Base-by-base conservation (phyloP, 1,140 invertebrate species). In the Polyergus mexicanus region DNA sequence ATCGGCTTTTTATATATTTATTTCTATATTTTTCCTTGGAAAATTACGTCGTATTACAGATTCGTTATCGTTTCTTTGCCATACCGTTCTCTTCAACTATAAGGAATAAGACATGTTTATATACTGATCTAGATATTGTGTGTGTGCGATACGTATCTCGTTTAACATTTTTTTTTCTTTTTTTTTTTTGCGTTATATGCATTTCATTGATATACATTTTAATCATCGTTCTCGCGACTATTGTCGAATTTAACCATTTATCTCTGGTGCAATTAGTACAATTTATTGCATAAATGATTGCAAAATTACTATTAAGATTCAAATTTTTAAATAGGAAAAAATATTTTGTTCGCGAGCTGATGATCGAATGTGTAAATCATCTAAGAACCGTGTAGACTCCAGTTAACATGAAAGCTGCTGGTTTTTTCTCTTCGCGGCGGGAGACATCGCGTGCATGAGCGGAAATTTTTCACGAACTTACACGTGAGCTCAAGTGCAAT, bases 401-500 rank as follows among this genome's bases (percentile, higher is more conserved):
- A 35, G 35, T 69, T 58, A 60, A 60, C 38, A 47, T 19, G 19
- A 58, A 25, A 56, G 11, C 8, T 8, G 47, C 19, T 56, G 47
- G 32, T 69, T 25, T 47, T 63, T 35, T 5, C 47, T 35, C 7
- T 56, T 51, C 7, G 32, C 54, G 1, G 19, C 8, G 25, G n/a
- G 13, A 10, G 54, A 19, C 16, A 72, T 81, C 66, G 78, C 78
- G 66, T 81, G 78, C 38, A 51, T 22, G 47, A 41, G 25, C 25
- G 35, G 22, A n/a, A 13, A 63, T 78, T 47, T 69, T 44, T 25
- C 25, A 25, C 25, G 54, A 54, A 41, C 25, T 2, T 8, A 0
- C 3, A 32, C 13, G 19, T 63, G 11, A 77, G 62, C 54, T 74
- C 75, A 80, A 32, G 62, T 41, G 51, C 69, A 38, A 63, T 87